Conservation (phyloP, 2,797 vertebrate genomes). For the Myotis planiceps region DNA sequence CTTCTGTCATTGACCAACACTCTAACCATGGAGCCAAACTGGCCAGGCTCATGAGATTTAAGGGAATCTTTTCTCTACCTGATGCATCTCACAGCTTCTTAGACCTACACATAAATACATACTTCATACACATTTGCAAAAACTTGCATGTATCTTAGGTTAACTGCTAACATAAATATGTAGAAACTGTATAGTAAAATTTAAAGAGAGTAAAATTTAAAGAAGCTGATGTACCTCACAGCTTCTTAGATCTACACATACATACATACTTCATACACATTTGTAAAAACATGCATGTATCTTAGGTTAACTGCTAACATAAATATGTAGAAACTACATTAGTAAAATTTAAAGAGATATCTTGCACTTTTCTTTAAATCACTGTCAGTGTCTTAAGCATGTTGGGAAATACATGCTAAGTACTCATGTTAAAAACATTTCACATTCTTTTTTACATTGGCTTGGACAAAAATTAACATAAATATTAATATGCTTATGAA, state of each 20-base stretch:
- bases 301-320: not conserved
- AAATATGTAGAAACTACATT: slow-evolving; percentile 1
- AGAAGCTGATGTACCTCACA: no score
- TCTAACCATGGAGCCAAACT: no score
- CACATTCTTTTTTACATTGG: not conserved
- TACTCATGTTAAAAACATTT: not conserved
- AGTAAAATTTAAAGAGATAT: not conserved
- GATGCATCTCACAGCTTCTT: not conserved
- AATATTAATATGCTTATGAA: slow-evolving; percentile 1
- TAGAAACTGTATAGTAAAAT: not conserved
- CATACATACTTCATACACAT: not conserved
- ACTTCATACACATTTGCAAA: not conserved
- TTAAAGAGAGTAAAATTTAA: not conserved
- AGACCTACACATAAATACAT: not conserved
- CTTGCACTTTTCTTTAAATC: not conserved
- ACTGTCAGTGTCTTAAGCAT: not conserved
- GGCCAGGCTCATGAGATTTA: no score
- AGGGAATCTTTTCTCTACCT: no score
- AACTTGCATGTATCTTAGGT: not conserved
- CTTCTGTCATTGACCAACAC: no score
- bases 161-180: slow-evolving; percentile 21
- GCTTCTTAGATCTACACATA: not conserved
- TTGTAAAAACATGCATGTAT: not conserved
- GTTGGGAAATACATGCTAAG: not conserved
- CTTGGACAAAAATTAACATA: not conserved